Conservation (phyloP, 1,140 invertebrate genomes). For the Pachyrhynchus sulphureomaculatus region DNA sequence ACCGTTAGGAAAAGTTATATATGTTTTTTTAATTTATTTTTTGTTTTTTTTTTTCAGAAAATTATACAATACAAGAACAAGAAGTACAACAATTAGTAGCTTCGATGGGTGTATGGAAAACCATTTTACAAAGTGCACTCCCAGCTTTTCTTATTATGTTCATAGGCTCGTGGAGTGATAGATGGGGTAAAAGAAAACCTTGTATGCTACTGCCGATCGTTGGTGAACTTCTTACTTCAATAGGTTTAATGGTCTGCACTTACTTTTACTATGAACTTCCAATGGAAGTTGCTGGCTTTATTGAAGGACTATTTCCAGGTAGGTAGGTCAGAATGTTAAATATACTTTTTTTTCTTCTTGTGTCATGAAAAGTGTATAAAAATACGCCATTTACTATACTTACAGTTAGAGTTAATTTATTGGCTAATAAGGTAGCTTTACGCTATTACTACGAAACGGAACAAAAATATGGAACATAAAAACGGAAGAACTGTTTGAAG, state of each 20-base stretch:
- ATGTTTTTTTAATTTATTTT: no score
- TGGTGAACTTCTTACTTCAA: slow-evolving; percentile 74
- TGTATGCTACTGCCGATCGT: slow-evolving; percentile 82
- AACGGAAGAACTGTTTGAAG: no score
- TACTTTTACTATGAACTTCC: slow-evolving; percentile 76
- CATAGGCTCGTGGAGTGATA: slow-evolving; percentile 76
- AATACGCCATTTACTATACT: no score
- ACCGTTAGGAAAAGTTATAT: no score
- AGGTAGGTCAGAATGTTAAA: neutral
- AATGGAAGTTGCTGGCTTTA: slow-evolving; percentile 73
- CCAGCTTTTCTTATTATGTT: slow-evolving; percentile 76
- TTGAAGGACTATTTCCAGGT: slow-evolving; percentile 71
- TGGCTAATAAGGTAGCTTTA: no score
- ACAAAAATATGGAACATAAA: no score
- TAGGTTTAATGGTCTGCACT: slow-evolving; percentile 76
- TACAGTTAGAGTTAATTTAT: no score
- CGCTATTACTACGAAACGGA: no score
- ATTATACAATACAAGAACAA: slow-evolving; percentile 69
- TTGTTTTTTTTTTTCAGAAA: slow-evolving; percentile 48
- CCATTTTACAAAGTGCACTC: slow-evolving; percentile 71
- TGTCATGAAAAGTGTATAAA: no score
- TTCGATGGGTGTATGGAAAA: slow-evolving; percentile 78
- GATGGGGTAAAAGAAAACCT: slow-evolving; percentile 73
- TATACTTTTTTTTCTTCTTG: neutral
- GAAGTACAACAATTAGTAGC: slow-evolving; percentile 71